A percentile compares a stretch with the other conserved stretches of the same genome.
phyloP scores from a whole-genome alignment of 2,888 invertebrate genomes.

The Carcina quercana region DNA sequence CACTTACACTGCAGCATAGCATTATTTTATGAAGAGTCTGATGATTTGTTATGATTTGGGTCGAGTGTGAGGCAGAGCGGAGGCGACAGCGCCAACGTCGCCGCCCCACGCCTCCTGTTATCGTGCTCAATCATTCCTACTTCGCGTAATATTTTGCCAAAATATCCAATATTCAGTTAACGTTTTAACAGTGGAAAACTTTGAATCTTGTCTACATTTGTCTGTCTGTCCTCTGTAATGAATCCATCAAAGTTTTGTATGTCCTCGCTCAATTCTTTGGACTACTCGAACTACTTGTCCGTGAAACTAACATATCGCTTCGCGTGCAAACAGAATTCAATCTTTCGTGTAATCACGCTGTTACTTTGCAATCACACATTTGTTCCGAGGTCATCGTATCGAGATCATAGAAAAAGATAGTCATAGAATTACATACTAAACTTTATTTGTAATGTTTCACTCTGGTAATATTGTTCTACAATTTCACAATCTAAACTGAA shows the following conservation, averaged over 20 bases:
- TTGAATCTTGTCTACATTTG: constrained; percentile 1
- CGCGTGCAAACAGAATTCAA: constrained; percentile 8
- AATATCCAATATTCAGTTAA: constrained; percentile 27
- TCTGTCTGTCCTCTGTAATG: too few relatives aligned
- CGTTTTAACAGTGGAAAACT: constrained; percentile 9
- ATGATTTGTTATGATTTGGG: constrained; percentile 34
- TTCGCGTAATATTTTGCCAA: constrained; percentile 36
- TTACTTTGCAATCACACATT: too few relatives aligned
- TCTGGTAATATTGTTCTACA: too few relatives aligned
- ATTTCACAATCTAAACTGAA: constrained; percentile 14
- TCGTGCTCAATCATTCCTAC: constrained; percentile 42
- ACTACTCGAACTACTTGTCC: too few relatives aligned
- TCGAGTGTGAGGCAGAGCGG: constrained; percentile 18
- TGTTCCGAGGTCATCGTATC: too few relatives aligned
- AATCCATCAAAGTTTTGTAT: too few relatives aligned
- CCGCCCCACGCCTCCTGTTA: constrained; percentile 29
- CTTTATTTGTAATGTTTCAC: too few relatives aligned
- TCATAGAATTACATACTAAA: too few relatives aligned
- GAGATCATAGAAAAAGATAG: too few relatives aligned
- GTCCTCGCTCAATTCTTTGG: too few relatives aligned
- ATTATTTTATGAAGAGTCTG: constrained; percentile 25
- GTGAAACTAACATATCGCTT: background rate
- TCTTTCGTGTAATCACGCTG: constrained; percentile 3
- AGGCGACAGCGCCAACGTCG: constrained; percentile 43
- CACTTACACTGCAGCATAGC: too few relatives aligned